A percentile compares a stretch with the other conserved stretches of the same genome.
Evolutionary conservation across 1,140 invertebrate genomes (phyloP).

Genomic region (Macrotrachela quadricornifera): DNA sequence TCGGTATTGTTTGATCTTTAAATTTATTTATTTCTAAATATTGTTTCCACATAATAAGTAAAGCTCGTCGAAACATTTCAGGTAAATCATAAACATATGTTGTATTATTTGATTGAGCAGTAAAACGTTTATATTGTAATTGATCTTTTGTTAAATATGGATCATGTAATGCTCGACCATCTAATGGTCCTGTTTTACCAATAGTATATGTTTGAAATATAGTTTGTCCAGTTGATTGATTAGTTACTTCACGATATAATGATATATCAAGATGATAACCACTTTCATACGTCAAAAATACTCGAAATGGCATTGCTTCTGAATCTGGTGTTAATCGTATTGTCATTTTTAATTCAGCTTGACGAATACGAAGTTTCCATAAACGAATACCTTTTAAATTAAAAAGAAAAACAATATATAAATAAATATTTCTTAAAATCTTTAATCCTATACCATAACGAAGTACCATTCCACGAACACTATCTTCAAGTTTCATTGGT

Average conservation of each 20-base stretch:
- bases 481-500: constrained; percentile 60
- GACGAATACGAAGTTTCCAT: constrained; percentile 80
- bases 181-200: constrained; percentile 47
- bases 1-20: too few species aligned
- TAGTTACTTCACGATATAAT: constrained; percentile 73
- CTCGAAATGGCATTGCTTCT: constrained; percentile 58
- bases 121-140: constrained; percentile 83
- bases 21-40: not conserved
- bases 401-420: too few species aligned
- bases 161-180: constrained; percentile 72
- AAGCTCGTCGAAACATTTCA: constrained; percentile 73
- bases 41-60: constrained; percentile 4
- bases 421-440: constrained; percentile 16
- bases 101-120: constrained; percentile 80
- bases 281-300: constrained; percentile 81
- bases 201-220: constrained; percentile 5
- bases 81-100: constrained; percentile 95
- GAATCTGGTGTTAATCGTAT: constrained; percentile 28
- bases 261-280: constrained; percentile 85
- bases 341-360: constrained; percentile 58
- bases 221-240: constrained; percentile 56
- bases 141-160: constrained; percentile 94
- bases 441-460: too few species aligned
- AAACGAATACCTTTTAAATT: constrained; percentile 34
- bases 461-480: constrained; percentile 80